Evolutionary conservation across 1,140 invertebrate genomes (phyloP), one percentile per base, ranked within the genome.

Genomic region (Platyscapa corneri): DNA sequence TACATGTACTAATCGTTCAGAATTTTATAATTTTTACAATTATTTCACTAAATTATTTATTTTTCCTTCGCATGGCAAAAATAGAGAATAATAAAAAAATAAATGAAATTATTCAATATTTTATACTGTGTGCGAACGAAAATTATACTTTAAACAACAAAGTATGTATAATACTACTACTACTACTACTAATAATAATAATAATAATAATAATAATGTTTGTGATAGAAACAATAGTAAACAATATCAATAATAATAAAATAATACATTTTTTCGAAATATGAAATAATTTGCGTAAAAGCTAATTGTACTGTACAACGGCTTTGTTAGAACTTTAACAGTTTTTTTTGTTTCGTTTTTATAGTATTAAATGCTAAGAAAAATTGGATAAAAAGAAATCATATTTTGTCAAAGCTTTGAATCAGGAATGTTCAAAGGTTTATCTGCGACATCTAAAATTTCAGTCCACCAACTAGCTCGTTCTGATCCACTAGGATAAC

Each of bases 381-480:
- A 77, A 78, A 67, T 77, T 46, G 32, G 32, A 78, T 56, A 34
- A 79, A 72, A 84, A 84, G 49, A 79, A 80, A 70, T 37, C 34
- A 12, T 67, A 42, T 53, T 75, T 82, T 20, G 85, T 92, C 90
- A 92, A 86, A 92, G 90, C 80, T 92, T 91, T 64, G 90, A 91
- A 65, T 78, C 65, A 42, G 87, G 88, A 84, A 87, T 72, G 82
- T 89, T 65, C 0, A 91, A 88, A 49, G 90, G 90, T 77, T 90
- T 90, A 74, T 90, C 83, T 0, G 89, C 88, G 6, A 90, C 90
- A 49, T 88, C 83, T 82, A 90, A 53, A 30, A 97, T 95, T 87
- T 97, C 95, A 32, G 94, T 94, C 97, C 97, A 97, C 96, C 97
- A 98, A 20, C 93, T 87, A 6, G 97, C 95, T 84, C 97, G 93